Base-by-base conservation (phyloP, 2,888 invertebrate genomes). In the Girardia tigrina region DNA sequence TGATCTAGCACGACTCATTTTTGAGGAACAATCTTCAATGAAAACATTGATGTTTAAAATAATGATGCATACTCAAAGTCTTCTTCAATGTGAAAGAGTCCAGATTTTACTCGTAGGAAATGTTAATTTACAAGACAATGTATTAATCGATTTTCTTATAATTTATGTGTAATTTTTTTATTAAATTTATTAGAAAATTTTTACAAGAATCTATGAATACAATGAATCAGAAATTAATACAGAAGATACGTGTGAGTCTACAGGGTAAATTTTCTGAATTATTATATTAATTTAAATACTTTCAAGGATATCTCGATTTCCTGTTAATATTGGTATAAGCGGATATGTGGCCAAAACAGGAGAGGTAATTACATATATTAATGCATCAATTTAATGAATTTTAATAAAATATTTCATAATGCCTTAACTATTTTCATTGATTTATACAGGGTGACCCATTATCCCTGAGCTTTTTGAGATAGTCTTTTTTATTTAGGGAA, bases 291-390 rank as follows among this genome's bases (percentile, higher is more conserved):
- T 12, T 36, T 12, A 36, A 36, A 16, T 12, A 12, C 16, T 36
- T 12, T 36, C 36, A 36, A 36, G 36, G 16, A 81, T 81, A 75
- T 81, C 82, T 81, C 88, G 94, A 79, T 94, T 94, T 85, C 94
- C 94, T 42, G 91, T 94, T 81, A 93, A 94, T 85, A 89, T 94
- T 79, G 94, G 94, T 77, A 92, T 94, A 81, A 93, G 93, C 28
- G 92, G 94, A 77, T 90, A 92, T 85, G 94, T 93, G 72, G 94
- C 94, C 75, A 91, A 92, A 70, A 93, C 92, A 77, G 94, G 94
- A 80, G 92, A 94, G 89, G 92, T 92, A 86, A 86, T 87, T 70
- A 70, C 6, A 14, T 42, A 42, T n/a, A 42, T 42, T n/a, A 42
- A 12, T n/a, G 42, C 12, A 14, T 16, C 12, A 42, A 42, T 42